These are phyloP conservation scores for Butorides virescens DNA, from an alignment of 2,113 vertebrate genomes.

Conservation along the genomic window DNA sequence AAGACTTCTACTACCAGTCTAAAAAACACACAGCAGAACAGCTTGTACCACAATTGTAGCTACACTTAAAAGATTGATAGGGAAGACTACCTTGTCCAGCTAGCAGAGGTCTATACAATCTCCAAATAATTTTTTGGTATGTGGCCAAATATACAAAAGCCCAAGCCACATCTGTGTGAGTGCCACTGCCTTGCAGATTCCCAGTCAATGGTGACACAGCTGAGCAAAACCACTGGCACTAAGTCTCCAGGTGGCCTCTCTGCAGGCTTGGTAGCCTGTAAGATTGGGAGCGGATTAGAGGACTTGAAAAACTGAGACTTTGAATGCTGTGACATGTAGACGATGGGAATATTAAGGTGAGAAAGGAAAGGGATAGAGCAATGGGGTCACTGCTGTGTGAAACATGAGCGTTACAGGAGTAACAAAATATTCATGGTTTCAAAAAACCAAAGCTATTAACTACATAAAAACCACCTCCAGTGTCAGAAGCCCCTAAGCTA, in stretches of 20 bases:
- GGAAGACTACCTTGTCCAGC: neutral
- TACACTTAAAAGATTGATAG: neutral
- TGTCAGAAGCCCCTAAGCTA: neutral
- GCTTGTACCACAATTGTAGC: neutral
- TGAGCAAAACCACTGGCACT: neutral
- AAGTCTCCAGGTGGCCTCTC: neutral
- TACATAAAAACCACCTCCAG: neutral
- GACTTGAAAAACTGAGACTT: neutral
- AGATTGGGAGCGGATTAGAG: neutral
- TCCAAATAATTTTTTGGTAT: neutral
- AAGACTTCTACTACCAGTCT: neutral
- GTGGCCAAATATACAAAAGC: neutral
- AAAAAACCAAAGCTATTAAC: neutral
- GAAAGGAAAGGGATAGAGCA: neutral
- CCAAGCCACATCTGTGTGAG: neutral
- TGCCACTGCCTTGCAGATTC: neutral
- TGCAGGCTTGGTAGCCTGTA: neutral
- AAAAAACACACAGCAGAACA: neutral
- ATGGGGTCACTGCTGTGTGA: neutral
- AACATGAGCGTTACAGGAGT: rapidly evolving
- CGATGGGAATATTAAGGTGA: neutral
- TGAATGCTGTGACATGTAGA: neutral
- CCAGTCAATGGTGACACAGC: neutral
- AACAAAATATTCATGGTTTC: neutral
- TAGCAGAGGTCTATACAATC: neutral